Percentiles rank a stretch among this genome's conserved stretches.
Conservation (phyloP, 64 coral and sea anemone genomes). For the Montipora foliosa region DNA sequence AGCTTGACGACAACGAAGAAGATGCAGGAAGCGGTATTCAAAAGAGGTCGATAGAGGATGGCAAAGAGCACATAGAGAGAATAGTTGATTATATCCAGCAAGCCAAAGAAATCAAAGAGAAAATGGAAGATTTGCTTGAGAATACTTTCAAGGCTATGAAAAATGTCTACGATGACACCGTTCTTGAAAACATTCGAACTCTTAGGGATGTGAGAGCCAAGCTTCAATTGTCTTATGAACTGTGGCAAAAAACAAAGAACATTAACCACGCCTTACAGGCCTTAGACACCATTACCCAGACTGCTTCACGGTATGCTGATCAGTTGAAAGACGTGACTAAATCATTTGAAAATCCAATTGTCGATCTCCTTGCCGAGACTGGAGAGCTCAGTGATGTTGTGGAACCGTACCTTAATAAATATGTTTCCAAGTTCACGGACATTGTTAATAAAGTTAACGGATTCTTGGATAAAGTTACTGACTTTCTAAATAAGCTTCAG, state of each 20-base stretch:
- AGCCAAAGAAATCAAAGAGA: constrained; percentile 78
- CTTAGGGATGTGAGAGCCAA: too few relatives aligned
- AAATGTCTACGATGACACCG: too few relatives aligned
- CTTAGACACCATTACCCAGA: constrained; percentile 71
- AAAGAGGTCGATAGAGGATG: constrained; percentile 44
- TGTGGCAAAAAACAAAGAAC: too few relatives aligned
- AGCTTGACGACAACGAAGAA: too few relatives aligned
- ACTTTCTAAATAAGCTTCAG: constrained; percentile 86
- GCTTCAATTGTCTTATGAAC: too few relatives aligned
- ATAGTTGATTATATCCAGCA: constrained; percentile 78
- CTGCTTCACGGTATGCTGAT: constrained; percentile 76
- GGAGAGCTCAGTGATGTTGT: constrained; percentile 74
- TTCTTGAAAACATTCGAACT: too few relatives aligned
- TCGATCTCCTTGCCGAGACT: constrained; percentile 75
- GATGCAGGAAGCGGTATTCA: too few relatives aligned
- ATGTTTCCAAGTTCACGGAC: constrained; percentile 70
- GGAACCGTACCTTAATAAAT: constrained; percentile 82
- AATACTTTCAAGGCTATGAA: constrained; percentile 55
- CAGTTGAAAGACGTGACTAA: constrained; percentile 55
- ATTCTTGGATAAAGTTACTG: constrained; percentile 91
- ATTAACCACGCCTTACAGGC: constrained; percentile 74
- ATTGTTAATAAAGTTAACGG: constrained; percentile 73
- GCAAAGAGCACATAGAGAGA: constrained; percentile 69
- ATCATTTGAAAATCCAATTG: constrained; percentile 72
- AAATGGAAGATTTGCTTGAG: constrained; percentile 74